Evolutionary conservation across 2,797 vertebrate genomes (phyloP).

Genomic region (Acanthis flammea): DNA sequence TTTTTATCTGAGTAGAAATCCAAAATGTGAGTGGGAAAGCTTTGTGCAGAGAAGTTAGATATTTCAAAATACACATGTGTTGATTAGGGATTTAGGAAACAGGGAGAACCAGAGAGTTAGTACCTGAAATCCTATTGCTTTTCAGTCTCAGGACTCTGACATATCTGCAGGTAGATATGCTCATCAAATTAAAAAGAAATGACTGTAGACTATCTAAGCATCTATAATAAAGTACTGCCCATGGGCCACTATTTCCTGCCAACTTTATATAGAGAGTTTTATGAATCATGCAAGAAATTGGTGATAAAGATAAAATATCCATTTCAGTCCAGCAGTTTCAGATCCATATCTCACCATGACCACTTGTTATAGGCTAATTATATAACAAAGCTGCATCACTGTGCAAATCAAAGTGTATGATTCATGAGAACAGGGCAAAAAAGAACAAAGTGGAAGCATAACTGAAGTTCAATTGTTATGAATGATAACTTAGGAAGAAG

Average conservation of each 20-base stretch:
- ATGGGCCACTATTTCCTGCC: not conserved
- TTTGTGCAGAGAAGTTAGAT: not conserved
- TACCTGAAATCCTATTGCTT: not conserved
- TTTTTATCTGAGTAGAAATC: not conserved
- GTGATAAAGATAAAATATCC: conserved; percentile 3
- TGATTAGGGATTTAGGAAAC: not conserved
- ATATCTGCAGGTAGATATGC: not conserved
- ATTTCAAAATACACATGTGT: not conserved
- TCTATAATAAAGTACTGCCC: not conserved
- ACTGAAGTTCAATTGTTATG: not conserved
- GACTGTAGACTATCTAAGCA: not conserved
- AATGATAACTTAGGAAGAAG: not conserved
- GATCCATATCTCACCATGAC: not conserved
- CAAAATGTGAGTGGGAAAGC: not conserved
- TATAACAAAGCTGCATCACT: not conserved
- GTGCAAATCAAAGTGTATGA: not conserved
- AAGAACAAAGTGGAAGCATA: not conserved
- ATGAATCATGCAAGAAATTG: conserved; percentile 16
- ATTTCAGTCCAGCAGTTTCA: not conserved
- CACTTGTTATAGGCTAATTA: not conserved
- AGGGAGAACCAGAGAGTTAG: not conserved
- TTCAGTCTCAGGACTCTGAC: not conserved
- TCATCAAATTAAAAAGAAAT: not conserved
- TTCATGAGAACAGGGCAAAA: not conserved
- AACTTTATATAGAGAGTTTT: not conserved